These are phyloP conservation scores for Acronicta aceris DNA, from an alignment of 2,888 invertebrate genomes.

Conservation along the genomic window DNA sequence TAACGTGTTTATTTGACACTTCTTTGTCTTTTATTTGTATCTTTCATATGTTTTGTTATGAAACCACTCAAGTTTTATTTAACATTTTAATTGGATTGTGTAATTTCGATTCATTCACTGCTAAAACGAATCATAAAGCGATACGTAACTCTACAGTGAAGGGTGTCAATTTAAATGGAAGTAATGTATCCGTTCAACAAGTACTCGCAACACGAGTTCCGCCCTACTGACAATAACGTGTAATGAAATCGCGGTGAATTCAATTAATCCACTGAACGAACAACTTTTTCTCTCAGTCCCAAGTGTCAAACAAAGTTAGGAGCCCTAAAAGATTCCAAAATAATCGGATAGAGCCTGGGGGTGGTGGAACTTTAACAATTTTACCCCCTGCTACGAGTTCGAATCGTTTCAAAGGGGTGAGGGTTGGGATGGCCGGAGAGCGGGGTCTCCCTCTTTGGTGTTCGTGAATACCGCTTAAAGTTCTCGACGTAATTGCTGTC, in stretches of 20 bases:
- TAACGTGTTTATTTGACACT: constrained; percentile 68
- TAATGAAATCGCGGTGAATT: constrained; percentile 62
- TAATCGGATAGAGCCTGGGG: constrained; percentile 77
- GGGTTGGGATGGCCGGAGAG: constrained; percentile 57
- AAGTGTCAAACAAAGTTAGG: constrained; percentile 74
- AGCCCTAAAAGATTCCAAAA: constrained; percentile 76
- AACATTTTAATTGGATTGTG: constrained; percentile 36
- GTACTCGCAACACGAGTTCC: constrained; percentile 50
- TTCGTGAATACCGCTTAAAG: constrained; percentile 86
- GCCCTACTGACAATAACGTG: constrained; percentile 50
- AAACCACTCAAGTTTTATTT: constrained; percentile 15
- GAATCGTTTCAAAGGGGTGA: constrained; percentile 77
- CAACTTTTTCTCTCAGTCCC: constrained; percentile 64
- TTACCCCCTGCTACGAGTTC: constrained; percentile 73
- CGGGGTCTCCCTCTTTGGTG: constrained; percentile 73
- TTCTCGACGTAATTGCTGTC: constrained; percentile 87
- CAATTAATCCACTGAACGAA: constrained; percentile 57
- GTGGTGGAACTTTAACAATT: constrained; percentile 80
- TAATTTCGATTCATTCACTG: constrained; percentile 24
- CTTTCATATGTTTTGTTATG: constrained; percentile 43
- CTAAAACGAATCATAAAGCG: constrained; percentile 36
- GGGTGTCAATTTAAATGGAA: constrained; percentile 49
- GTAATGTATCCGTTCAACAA: constrained; percentile 50
- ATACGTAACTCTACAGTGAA: constrained; percentile 45
- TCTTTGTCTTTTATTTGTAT: constrained; percentile 47